Evolutionary conservation across 2,113 vertebrate genomes (phyloP).

Genomic region (Lathamus discolor): DNA sequence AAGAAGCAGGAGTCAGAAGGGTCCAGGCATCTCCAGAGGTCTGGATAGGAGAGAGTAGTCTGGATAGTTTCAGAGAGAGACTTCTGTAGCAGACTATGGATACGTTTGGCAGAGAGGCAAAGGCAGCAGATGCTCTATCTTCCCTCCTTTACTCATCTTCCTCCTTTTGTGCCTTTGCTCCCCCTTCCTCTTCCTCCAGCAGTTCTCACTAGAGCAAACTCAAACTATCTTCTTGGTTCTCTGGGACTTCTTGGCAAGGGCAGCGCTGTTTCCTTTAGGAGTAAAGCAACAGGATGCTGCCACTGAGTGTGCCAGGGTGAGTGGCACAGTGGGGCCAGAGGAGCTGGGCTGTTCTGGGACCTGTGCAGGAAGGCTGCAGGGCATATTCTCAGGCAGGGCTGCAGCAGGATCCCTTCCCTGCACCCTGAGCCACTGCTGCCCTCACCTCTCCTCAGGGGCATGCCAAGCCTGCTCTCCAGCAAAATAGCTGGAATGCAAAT

Average conservation of each 20-base stretch:
- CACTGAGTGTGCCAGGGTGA: rapidly evolving
- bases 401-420: background rate
- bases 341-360: background rate
- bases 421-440: rapidly evolving
- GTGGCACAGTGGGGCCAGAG: no score
- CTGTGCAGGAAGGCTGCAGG: background rate
- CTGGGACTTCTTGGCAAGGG: background rate
- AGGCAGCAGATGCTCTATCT: background rate
- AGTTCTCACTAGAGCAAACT: background rate
- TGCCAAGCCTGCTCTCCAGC: background rate
- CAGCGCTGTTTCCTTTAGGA: background rate
- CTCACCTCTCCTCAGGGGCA: background rate
- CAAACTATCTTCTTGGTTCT: background rate
- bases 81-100: background rate
- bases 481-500: background rate
- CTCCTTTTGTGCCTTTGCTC: background rate
- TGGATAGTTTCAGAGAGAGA: background rate
- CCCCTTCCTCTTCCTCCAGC: background rate
- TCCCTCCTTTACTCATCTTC: background rate
- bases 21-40: background rate
- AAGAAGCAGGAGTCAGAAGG: background rate
- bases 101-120: background rate
- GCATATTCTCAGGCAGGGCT: background rate
- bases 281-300: background rate
- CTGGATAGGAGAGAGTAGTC: background rate